These are phyloP conservation scores for Drosophila koepferae DNA, from an alignment of 2,888 invertebrate species.

Conservation along the genomic window DNA sequence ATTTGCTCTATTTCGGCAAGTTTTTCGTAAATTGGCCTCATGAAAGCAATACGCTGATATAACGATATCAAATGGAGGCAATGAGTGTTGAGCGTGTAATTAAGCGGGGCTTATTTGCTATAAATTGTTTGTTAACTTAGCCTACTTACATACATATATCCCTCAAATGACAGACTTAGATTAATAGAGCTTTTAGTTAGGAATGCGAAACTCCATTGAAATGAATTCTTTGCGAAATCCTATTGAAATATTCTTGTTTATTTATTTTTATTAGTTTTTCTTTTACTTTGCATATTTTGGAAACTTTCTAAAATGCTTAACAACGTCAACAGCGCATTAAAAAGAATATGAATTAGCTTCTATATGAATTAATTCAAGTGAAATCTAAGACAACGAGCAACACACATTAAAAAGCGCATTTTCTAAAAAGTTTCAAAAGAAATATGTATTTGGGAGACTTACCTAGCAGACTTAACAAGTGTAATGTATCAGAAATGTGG, in stretches of 20 bases:
- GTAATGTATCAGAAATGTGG: background rate
- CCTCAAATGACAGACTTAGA: background rate
- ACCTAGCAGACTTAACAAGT: background rate
- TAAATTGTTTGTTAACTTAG: slow-evolving; percentile 1
- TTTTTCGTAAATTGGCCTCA: slow-evolving; percentile 66
- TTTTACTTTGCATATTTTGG: background rate
- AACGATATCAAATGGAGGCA: slow-evolving; percentile 23
- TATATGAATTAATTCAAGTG: slow-evolving; percentile 6
- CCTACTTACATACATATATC: background rate
- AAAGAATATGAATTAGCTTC: background rate
- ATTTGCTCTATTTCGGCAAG: slow-evolving; percentile 69
- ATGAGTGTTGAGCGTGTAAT: slow-evolving; percentile 20
- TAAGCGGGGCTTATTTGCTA: slow-evolving; percentile 20
- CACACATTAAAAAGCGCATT: background rate
- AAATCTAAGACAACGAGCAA: background rate
- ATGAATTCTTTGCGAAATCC: background rate
- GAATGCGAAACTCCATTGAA: background rate
- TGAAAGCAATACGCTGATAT: slow-evolving; percentile 25
- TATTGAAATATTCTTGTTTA: slow-evolving; percentile 4
- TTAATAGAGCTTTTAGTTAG: background rate
- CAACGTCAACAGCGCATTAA: slow-evolving; percentile 22
- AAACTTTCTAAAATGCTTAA: slow-evolving; percentile 39
- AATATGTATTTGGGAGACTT: background rate
- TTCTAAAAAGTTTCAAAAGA: background rate
- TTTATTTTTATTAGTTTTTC: background rate